phyloP scores from a whole-genome alignment of 2,797 vertebrate genomes.

The Tadarida brasiliensis region DNA sequence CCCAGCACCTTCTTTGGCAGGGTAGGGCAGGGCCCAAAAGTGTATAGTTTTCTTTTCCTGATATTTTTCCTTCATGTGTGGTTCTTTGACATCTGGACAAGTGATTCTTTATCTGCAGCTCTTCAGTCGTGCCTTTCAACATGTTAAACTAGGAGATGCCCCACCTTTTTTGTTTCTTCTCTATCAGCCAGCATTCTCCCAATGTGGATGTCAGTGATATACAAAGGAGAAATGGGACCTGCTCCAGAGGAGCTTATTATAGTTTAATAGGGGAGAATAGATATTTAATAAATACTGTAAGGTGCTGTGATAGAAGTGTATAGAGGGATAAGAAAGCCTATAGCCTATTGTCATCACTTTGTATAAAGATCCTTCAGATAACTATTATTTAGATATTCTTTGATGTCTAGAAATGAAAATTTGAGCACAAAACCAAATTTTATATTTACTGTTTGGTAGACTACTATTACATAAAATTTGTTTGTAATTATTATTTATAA shows the following conservation, averaged over 20 bases:
- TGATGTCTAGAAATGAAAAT: slow-evolving; percentile 39
- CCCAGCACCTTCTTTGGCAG: background rate
- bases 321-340: background rate
- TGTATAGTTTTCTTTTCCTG: background rate
- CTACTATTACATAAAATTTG: background rate
- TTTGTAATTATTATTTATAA: slow-evolving; percentile 46
- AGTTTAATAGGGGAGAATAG: background rate
- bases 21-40: background rate
- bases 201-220: background rate
- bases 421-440: slow-evolving; percentile 28
- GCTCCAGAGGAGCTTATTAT: background rate
- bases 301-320: background rate
- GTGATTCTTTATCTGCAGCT: slow-evolving; percentile 51
- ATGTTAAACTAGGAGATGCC: slow-evolving; percentile 37
- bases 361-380: background rate
- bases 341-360: background rate
- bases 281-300: background rate
- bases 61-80: background rate
- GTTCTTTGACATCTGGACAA: slow-evolving; percentile 24
- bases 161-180: background rate
- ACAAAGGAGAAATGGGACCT: background rate
- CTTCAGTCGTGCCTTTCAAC: background rate
- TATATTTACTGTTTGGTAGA: slow-evolving; percentile 11
- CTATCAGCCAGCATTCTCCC: background rate
- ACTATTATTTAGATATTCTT: slow-evolving; percentile 18